These are phyloP conservation scores for Ophioninae sp. DNA, from an alignment of 2,888 invertebrate genomes.

Conservation along the genomic window DNA sequence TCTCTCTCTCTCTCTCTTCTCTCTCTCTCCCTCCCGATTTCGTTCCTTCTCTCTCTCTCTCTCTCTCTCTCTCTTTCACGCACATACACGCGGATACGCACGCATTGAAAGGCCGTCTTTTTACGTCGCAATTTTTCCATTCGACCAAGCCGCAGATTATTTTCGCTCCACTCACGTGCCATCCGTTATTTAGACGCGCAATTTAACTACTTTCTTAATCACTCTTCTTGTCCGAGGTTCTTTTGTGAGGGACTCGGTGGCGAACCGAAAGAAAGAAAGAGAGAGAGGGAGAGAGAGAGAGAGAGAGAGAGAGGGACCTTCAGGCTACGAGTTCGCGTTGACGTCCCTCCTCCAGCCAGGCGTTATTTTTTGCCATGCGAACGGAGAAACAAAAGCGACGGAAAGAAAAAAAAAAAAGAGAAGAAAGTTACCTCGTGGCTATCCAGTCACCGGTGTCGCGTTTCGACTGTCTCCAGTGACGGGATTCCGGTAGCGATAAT, in stretches of 20 bases:
- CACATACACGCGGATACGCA: constrained; percentile 5
- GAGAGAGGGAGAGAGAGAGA: constrained; percentile 9
- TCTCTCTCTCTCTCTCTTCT: constrained; percentile 45
- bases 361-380: constrained; percentile 24
- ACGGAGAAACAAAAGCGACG: constrained; percentile 33
- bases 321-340: constrained; percentile 31
- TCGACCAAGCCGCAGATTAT: constrained; percentile 57
- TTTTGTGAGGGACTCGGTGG: constrained; percentile 33
- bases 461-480: constrained; percentile 21
- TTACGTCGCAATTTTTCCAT: constrained; percentile 44
- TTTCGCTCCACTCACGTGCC: constrained; percentile 61
- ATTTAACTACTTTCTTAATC: constrained; percentile 66
- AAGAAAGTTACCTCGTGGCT: constrained; percentile 26
- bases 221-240: constrained; percentile 62
- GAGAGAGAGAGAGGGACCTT: constrained; percentile 10
- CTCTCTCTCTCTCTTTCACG: constrained; percentile 40
- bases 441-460: constrained; percentile 7
- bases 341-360: constrained; percentile 3
- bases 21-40: constrained; percentile 12
- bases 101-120: constrained; percentile 23
- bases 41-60: constrained; percentile 37
- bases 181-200: constrained; percentile 64
- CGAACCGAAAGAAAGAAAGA: constrained; percentile 14
- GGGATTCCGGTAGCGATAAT: constrained; percentile 5
- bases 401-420: constrained; percentile 5